These are phyloP conservation scores for Serrognathus titanus DNA, from an alignment of 2,888 invertebrate species.

Conservation along the genomic window DNA sequence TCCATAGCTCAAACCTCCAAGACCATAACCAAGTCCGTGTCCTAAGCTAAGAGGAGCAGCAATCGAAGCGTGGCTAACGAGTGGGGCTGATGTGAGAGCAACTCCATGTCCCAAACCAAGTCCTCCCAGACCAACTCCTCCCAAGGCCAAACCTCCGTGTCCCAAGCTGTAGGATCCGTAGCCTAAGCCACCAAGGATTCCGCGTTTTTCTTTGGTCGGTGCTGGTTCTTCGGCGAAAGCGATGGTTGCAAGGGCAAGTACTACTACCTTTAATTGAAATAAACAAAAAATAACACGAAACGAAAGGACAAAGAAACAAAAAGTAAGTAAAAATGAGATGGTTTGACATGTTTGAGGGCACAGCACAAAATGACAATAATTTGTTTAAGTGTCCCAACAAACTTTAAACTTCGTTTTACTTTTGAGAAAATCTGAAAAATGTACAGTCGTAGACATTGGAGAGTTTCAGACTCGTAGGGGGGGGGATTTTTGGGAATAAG, in stretches of 20 bases:
- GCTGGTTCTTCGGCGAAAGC: conserved; percentile 10
- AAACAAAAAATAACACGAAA: no score
- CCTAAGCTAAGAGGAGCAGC: conserved; percentile 7
- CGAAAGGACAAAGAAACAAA: no score
- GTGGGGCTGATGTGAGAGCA: conserved; percentile 10
- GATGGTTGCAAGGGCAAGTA: conserved; percentile 9
- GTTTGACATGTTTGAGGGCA: no score
- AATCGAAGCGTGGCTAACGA: conserved; percentile 4
- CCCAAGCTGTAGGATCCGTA: conserved; percentile 10
- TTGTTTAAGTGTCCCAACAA: no score
- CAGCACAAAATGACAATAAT: no score
- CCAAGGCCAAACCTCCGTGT: conserved; percentile 3
- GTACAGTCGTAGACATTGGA: no score
- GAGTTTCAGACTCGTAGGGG: no score
- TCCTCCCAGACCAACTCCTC: neutral
- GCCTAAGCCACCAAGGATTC: conserved; percentile 14
- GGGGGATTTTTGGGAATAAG: no score
- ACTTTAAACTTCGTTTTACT: no score
- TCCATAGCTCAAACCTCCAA: neutral
- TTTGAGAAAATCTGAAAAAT: no score
- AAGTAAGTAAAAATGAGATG: no score
- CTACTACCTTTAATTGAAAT: neutral
- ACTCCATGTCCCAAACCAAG: conserved; percentile 8
- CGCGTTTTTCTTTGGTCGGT: conserved; percentile 16
- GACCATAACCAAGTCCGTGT: conserved; percentile 3